Percentiles rank a stretch among this genome's conserved stretches.
Conservation (phyloP, 64 coral and sea anemone genomes). For the Montipora sp. region DNA sequence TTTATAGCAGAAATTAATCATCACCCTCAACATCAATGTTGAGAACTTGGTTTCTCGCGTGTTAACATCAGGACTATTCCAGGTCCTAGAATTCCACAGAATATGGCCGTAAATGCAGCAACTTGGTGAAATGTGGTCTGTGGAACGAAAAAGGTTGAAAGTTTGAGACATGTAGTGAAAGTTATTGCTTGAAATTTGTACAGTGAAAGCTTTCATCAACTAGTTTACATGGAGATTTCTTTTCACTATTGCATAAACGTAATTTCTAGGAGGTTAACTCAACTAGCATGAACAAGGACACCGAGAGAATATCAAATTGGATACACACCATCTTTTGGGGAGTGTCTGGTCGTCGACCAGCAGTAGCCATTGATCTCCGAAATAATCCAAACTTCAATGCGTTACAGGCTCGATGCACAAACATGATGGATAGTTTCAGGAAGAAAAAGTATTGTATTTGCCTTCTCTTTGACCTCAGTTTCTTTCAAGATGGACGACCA, state of each 20-base stretch:
- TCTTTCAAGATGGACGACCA: neutral
- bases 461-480: neutral
- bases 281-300: too few species aligned
- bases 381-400: conserved; percentile 11
- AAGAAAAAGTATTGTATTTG: too few species aligned
- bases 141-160: neutral
- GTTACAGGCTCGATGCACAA: conserved; percentile 1
- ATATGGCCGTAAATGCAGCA: conserved; percentile 73
- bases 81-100: conserved; percentile 66
- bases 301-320: too few species aligned
- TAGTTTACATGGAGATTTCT: too few species aligned
- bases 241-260: too few species aligned
- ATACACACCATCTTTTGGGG: neutral
- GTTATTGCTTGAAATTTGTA: too few species aligned
- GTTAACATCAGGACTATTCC: conserved; percentile 82
- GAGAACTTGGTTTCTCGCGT: conserved; percentile 54
- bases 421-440: neutral
- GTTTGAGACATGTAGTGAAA: neutral
- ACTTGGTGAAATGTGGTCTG: conserved; percentile 78
- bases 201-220: too few species aligned
- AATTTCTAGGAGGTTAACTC: too few species aligned
- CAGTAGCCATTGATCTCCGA: conserved; percentile 38
- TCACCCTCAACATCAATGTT: conserved; percentile 23
- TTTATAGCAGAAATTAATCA: neutral
- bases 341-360: conserved; percentile 5